A percentile compares a stretch with the other conserved stretches of the same genome.
These are phyloP conservation scores for Phaetusa simplex DNA, from an alignment of 2,113 vertebrate genomes.

Conservation along the genomic window DNA sequence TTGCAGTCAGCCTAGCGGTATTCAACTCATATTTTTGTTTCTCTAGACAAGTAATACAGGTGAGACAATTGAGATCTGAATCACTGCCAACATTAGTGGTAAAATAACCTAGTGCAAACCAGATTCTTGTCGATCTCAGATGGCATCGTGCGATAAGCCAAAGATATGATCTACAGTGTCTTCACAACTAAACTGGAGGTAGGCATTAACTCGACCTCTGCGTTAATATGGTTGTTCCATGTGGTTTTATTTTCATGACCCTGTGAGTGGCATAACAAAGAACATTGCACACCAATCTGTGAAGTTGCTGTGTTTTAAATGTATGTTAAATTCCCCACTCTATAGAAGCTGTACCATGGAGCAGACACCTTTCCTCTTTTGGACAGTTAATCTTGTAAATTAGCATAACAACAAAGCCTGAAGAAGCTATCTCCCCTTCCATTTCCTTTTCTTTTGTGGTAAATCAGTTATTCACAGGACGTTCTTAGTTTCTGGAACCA, in stretches of 20 bases:
- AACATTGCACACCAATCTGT: neutral
- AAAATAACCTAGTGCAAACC: neutral
- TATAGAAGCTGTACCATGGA: neutral
- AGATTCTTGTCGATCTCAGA: neutral
- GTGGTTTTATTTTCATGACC: neutral
- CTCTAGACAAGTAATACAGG: neutral
- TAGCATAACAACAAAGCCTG: neutral
- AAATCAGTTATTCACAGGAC: neutral
- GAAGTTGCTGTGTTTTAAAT: neutral
- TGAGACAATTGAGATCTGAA: neutral
- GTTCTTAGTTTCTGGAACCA: constrained; percentile 17
- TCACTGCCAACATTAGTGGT: neutral
- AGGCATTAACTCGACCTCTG: neutral
- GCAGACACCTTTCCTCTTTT: neutral
- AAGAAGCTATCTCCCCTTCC: neutral
- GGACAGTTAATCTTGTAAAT: neutral
- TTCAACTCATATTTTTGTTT: neutral
- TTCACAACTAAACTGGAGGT: neutral
- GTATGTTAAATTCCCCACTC: neutral
- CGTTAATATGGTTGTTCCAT: neutral
- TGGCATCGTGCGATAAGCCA: neutral
- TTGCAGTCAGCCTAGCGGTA: neutral
- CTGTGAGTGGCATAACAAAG: neutral
- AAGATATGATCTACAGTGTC: neutral
- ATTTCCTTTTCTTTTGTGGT: constrained; percentile 1